Percentiles rank a stretch among this genome's conserved stretches.
These are phyloP conservation scores for Sebastes variabilis DNA, from an alignment of 2,797 vertebrate genomes.

Conservation along the genomic window DNA sequence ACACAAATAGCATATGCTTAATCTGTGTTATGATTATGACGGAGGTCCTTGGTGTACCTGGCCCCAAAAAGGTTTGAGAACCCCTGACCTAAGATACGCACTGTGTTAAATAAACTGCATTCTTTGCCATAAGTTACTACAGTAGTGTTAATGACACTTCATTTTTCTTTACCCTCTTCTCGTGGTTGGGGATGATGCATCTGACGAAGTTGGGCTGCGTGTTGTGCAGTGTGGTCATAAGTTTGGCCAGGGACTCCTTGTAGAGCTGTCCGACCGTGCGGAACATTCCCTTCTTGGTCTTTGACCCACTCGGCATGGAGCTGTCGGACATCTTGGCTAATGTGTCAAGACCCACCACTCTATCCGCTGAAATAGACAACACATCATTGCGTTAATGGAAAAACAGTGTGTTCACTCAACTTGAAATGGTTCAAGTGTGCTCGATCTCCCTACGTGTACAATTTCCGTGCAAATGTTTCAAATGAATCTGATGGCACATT, in stretches of 20 bases:
- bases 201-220: constrained; percentile 98
- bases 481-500: background rate
- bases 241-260: constrained; percentile 95
- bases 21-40: too few species aligned
- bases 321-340: constrained; percentile 96
- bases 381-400: background rate
- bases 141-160: background rate
- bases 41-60: too few species aligned
- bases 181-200: constrained; percentile 98
- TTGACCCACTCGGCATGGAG: constrained; percentile 89
- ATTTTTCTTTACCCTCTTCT: constrained; percentile 88
- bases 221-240: constrained; percentile 97
- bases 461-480: background rate
- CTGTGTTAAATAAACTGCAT: background rate
- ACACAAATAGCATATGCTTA: too few species aligned
- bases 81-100: background rate
- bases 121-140: background rate
- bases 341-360: constrained; percentile 95
- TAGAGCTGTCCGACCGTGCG: constrained; percentile 97
- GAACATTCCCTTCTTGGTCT: constrained; percentile 99
- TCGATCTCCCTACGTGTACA: background rate
- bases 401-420: background rate
- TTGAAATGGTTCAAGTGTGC: background rate
- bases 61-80: too few species aligned
- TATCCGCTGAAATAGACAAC: constrained; percentile 84